These are phyloP conservation scores for Darevskia nairensis DNA, from an alignment of 2,797 vertebrate genomes.

Conservation along the genomic window DNA sequence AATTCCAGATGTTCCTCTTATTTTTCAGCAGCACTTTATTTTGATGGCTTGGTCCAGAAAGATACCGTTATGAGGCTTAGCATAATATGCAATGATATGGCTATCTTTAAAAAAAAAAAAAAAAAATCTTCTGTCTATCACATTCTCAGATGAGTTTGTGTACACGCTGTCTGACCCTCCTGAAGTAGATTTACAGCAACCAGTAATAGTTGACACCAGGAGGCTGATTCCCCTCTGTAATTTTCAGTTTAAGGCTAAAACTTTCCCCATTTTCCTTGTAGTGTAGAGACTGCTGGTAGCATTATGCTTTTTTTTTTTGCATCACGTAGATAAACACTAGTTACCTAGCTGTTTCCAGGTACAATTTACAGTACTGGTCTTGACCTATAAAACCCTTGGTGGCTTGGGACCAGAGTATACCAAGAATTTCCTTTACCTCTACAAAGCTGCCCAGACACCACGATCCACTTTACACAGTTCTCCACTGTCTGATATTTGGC, in stretches of 20 bases:
- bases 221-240: conserved; percentile 11
- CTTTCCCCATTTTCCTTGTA: conserved; percentile 20
- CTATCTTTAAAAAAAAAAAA: background rate
- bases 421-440: background rate
- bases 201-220: conserved; percentile 22
- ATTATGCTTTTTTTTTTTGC: background rate
- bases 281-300: background rate
- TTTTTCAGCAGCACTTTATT: background rate
- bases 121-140: conserved; percentile 7
- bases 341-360: background rate
- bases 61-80: background rate
- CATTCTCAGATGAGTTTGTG: conserved; percentile 8
- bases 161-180: conserved; percentile 15
- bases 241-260: conserved; percentile 7
- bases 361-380: background rate
- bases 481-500: background rate
- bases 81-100: background rate
- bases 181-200: conserved; percentile 24
- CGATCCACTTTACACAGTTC: background rate
- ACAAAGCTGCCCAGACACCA: background rate
- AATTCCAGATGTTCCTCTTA: background rate
- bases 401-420: background rate
- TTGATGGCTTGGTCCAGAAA: background rate
- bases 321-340: background rate
- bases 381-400: background rate